A percentile compares a stretch with the other conserved stretches of the same genome.
Evolutionary conservation across 1,140 invertebrate genomes (phyloP).

Genomic region (Cydia amplana): DNA sequence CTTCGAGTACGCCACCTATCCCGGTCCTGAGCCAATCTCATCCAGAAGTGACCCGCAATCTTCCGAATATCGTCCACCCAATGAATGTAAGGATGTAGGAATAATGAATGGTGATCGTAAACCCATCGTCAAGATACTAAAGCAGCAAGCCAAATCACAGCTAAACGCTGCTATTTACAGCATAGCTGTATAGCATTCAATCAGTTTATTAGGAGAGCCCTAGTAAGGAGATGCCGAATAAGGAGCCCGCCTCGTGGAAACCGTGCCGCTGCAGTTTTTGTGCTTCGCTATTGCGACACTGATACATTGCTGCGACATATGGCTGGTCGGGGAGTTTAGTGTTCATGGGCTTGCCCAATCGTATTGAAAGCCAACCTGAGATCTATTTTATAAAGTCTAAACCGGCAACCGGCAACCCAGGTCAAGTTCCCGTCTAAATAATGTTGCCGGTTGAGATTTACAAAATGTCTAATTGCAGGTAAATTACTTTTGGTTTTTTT

Average conservation of each 20-base stretch:
- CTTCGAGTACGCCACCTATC: too few relatives aligned
- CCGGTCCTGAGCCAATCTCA: too few relatives aligned
- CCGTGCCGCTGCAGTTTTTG: conserved; percentile 52
- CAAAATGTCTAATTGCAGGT: too few relatives aligned
- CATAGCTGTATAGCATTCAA: conserved; percentile 13
- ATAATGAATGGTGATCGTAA: background rate
- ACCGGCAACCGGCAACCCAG: too few relatives aligned
- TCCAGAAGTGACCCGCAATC: too few relatives aligned
- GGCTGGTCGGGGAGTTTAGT: background rate
- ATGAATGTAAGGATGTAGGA: too few relatives aligned
- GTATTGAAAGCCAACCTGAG: background rate
- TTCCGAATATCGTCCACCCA: too few relatives aligned
- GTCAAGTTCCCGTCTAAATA: too few relatives aligned
- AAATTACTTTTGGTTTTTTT: too few relatives aligned
- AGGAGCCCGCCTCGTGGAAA: conserved; percentile 55
- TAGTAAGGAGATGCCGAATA: conserved; percentile 46
- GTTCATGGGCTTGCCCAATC: background rate
- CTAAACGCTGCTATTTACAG: conserved; percentile 5
- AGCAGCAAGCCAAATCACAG: conserved; percentile 4
- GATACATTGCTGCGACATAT: conserved; percentile 17
- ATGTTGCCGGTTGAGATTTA: too few relatives aligned
- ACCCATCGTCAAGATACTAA: background rate
- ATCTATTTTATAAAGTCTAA: too few relatives aligned
- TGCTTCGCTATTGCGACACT: conserved; percentile 18
- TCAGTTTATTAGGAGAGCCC: conserved; percentile 14